Conservation (phyloP, 2,888 invertebrate genomes). For the Pomacea canaliculata region DNA sequence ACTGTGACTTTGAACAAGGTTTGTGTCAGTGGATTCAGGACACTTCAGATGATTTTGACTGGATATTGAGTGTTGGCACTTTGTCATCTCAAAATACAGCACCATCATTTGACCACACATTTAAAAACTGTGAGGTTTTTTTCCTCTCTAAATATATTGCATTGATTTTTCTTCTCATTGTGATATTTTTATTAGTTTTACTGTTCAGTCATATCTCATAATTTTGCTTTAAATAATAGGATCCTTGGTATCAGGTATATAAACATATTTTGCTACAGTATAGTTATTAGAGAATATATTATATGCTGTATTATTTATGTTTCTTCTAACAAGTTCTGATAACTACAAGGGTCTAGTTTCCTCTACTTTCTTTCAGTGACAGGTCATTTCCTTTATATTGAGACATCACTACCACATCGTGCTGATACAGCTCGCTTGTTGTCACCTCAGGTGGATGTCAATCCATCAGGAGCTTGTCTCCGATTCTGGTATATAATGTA, state of each 20-base stretch:
- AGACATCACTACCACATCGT: constrained; percentile 49
- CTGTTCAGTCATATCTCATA: too few species aligned
- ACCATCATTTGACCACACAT: constrained; percentile 57
- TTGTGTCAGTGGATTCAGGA: constrained; percentile 58
- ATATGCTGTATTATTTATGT: too few species aligned
- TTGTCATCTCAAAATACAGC: constrained; percentile 50
- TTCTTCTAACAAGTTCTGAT: too few species aligned
- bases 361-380: constrained; percentile 33
- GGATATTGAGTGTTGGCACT: constrained; percentile 47
- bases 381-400: constrained; percentile 69
- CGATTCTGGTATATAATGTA: constrained; percentile 66
- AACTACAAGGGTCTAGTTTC: too few species aligned
- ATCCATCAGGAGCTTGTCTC: constrained; percentile 45
- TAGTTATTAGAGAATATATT: too few species aligned
- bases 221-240: too few species aligned
- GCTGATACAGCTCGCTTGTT: constrained; percentile 54
- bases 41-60: constrained; percentile 45
- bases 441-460: constrained; percentile 40
- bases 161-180: background rate
- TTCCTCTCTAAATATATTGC: too few species aligned
- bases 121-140: constrained; percentile 9
- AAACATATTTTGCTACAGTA: too few species aligned
- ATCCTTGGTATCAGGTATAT: too few species aligned
- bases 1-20: constrained; percentile 58
- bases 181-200: too few species aligned